Evolutionary conservation across 2,113 vertebrate genomes (phyloP), one percentile per base, ranked within the genome.

Genomic region (Oreochromis niloticus): DNA sequence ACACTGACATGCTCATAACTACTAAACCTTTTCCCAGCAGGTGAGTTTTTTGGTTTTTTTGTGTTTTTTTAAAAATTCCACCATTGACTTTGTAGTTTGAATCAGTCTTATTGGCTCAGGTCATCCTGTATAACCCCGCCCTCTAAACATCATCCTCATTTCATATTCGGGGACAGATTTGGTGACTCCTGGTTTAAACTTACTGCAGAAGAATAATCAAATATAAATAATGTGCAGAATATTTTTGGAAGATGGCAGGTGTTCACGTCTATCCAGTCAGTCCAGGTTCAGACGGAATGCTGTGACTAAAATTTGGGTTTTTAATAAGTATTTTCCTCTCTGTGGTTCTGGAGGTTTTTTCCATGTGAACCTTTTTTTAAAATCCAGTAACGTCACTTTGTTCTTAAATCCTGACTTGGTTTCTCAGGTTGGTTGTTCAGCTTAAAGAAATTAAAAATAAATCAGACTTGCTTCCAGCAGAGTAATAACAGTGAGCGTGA

Each of bases 21-120:
- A 11, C 61, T 66, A 36, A 13, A 39, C 32, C 4, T 39, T 41
- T 41, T 22, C n/a, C 63, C 19, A 0, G 7, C 63, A 41, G n/a
- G 12, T 22, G 22, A 41, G 63, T 8, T 8, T 3, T 13, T 39
- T 14, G 6, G 5, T 4, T 2, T 0, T 24, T 57, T 48, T 13
- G 5, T 34, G 6, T 7, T 56, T 24, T 27, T 57, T 16, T 3
- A 24, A 24, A 3, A 27, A 36, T 34, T 34, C 30, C 59, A 63
- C 9, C 9, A 12, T 36, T 34, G 16, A 19, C 59, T 66, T n/a
- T 63, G 16, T 63, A 19, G 17, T 63, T 57, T 57, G 24, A 66
- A 39, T 39, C 10, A 39, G 34, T 11, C 32, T 36, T 66, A 66
- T 66, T 66, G 11, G 30, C 16, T 61, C 56, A 2, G 54, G 1